These are phyloP conservation scores for Conopomorpha cramerella DNA, from an alignment of 1,140 invertebrate species.

Conservation along the genomic window DNA sequence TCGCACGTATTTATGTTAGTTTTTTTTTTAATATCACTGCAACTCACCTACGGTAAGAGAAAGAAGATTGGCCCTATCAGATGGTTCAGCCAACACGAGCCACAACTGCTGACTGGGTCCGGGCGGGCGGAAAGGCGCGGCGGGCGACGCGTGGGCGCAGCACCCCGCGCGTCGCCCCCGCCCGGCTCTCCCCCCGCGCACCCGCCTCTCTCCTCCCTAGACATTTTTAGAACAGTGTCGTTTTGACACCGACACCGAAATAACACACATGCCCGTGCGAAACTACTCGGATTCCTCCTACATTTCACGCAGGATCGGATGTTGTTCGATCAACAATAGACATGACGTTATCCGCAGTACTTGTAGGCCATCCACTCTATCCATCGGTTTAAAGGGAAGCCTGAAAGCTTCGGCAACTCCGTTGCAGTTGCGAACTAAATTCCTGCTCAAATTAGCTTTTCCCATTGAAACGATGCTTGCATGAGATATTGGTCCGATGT, in stretches of 20 bases:
- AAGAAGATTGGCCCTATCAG: conserved; percentile 49
- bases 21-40: conserved; percentile 21
- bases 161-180: conserved; percentile 8
- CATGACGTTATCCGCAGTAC: no score
- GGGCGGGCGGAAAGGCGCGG: conserved; percentile 47
- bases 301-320: no score
- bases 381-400: no score
- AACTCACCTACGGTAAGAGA: conserved; percentile 54
- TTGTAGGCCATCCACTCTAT: no score
- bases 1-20: neutral
- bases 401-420: no score
- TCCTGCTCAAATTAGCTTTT: no score
- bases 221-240: conserved; percentile 56
- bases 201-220: conserved; percentile 7
- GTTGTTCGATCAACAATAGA: no score
- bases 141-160: conserved; percentile 40
- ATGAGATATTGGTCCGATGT: no score
- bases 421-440: no score
- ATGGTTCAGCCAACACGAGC: conserved; percentile 58
- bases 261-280: conserved; percentile 32
- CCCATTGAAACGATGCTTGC: no score
- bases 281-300: conserved; percentile 22
- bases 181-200: conserved; percentile 11
- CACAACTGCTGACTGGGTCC: conserved; percentile 55
- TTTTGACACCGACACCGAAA: conserved; percentile 56